Conservation (phyloP, 2,113 vertebrate species). For the Anolis sagrei region DNA sequence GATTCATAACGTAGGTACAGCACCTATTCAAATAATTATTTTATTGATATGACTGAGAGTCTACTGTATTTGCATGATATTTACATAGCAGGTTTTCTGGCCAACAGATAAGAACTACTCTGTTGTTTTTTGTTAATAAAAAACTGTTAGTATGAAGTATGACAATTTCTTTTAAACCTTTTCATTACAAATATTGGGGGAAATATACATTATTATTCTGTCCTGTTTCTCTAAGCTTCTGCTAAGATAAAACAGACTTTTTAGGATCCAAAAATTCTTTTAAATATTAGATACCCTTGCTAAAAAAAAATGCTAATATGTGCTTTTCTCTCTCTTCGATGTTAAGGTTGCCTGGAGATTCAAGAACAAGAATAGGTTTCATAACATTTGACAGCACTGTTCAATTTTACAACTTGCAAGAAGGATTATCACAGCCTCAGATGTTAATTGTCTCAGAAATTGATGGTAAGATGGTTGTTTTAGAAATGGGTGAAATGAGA, state of each 20-base stretch:
- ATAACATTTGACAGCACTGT: slow-evolving; percentile 96
- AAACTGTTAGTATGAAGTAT: too few species aligned
- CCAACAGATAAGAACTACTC: too few species aligned
- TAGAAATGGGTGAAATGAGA: slow-evolving; percentile 32
- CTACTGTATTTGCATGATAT: too few species aligned
- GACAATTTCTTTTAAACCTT: too few species aligned
- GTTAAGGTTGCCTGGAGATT: slow-evolving; percentile 91
- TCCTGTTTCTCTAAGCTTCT: neutral
- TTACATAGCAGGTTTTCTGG: too few species aligned
- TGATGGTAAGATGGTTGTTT: slow-evolving; percentile 82
- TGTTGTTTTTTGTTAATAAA: neutral
- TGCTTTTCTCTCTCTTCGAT: slow-evolving; percentile 48
- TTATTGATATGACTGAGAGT: neutral
- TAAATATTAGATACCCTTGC: neutral
- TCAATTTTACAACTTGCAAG: slow-evolving; percentile 97
- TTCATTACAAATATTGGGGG: too few species aligned
- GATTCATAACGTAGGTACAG: neutral
- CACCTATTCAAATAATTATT: neutral
- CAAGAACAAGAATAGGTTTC: slow-evolving; percentile 92
- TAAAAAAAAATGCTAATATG: neutral
- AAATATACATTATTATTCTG: neutral
- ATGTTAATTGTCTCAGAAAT: slow-evolving; percentile 98
- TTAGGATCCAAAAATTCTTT: neutral
- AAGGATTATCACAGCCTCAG: slow-evolving; percentile 94
- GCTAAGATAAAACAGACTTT: neutral